Percentiles rank a stretch among this genome's conserved stretches.
phyloP scores from a whole-genome alignment of 2,113 vertebrate species.

The Psilopsiagon aymara region DNA sequence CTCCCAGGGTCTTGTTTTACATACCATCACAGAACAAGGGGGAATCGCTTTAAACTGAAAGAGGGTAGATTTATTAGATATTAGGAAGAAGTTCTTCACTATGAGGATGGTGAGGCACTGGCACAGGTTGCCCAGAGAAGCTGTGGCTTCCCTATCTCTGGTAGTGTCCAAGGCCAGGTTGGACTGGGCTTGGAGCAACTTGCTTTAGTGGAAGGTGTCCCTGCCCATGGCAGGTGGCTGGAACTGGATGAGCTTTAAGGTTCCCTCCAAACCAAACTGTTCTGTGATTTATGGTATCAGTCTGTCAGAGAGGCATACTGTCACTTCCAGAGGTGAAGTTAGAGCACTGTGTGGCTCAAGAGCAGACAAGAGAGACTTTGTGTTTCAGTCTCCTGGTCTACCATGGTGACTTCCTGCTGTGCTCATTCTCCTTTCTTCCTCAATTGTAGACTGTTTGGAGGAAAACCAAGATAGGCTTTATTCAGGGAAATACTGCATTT shows the following conservation, averaged over 20 bases:
- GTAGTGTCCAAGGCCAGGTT: not conserved
- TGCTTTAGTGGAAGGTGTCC: not conserved
- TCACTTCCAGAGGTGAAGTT: not conserved
- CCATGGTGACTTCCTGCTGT: not conserved
- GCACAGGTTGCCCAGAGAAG: not conserved
- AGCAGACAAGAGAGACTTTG: not conserved
- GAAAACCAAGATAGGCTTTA: not conserved
- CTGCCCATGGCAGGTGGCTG: not conserved
- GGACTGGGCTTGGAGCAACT: not conserved
- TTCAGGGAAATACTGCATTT: not conserved
- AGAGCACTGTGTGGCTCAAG: not conserved
- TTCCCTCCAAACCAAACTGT: not conserved
- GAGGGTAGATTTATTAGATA: not conserved
- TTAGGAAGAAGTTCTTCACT: not conserved
- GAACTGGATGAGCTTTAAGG: not conserved
- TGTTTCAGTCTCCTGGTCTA: rapidly evolving
- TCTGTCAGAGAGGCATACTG: not conserved
- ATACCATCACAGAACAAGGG: not conserved
- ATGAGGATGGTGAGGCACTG: not conserved
- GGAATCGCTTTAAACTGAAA: not conserved
- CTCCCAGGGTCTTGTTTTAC: not conserved
- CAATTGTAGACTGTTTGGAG: not conserved
- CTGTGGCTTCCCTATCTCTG: not conserved
- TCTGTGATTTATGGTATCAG: not conserved
- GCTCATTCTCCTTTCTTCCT: not conserved